These are phyloP conservation scores for Physella acuta DNA, from an alignment of 1,140 invertebrate genomes.

Conservation along the genomic window DNA sequence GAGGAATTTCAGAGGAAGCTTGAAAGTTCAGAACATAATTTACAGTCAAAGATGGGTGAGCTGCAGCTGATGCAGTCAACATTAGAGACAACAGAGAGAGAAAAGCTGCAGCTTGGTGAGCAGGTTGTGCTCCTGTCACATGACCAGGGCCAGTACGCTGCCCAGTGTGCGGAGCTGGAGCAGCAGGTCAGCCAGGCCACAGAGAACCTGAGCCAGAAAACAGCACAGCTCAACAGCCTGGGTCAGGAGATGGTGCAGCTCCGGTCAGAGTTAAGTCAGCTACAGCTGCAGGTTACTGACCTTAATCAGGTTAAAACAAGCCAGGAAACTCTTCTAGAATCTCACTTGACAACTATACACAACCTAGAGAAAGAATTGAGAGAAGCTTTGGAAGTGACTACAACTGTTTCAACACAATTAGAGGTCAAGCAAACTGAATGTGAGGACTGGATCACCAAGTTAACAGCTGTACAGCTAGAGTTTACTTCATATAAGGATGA, in stretches of 20 bases:
- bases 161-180: background rate
- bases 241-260: background rate
- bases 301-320: background rate
- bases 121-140: background rate
- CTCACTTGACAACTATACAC: background rate
- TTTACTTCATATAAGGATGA: background rate
- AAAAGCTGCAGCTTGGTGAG: background rate
- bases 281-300: slow-evolving; percentile 5
- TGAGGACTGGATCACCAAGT: background rate
- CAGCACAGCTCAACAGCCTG: background rate
- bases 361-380: background rate
- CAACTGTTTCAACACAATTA: background rate
- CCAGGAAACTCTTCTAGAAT: background rate
- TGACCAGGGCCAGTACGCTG: background rate
- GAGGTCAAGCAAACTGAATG: background rate
- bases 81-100: background rate
- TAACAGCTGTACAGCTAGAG: background rate
- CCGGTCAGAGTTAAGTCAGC: background rate
- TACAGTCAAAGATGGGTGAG: background rate
- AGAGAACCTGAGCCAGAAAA: background rate
- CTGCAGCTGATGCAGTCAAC: background rate
- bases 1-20: background rate
- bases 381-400: too few relatives aligned
- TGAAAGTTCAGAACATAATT: background rate
- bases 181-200: background rate